Percentiles rank a stretch among this genome's conserved stretches.
Conservation (phyloP, 2,888 invertebrate species). For the Yponomeuta cagnagella region DNA sequence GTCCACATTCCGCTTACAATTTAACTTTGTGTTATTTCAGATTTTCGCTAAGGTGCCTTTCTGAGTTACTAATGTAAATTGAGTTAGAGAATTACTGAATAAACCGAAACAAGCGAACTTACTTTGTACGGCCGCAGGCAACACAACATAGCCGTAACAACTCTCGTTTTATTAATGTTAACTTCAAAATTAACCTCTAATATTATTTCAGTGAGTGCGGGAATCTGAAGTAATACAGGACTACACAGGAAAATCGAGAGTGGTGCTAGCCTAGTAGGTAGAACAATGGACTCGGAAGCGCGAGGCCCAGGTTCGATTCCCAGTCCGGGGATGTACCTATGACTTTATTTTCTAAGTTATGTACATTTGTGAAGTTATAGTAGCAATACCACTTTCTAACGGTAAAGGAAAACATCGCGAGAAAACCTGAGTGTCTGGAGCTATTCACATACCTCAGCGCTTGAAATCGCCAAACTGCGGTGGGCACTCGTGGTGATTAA, state of each 20-base stretch:
- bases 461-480: too few relatives aligned
- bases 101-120: conserved; percentile 55
- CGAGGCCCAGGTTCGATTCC: too few relatives aligned
- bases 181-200: conserved; percentile 38
- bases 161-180: conserved; percentile 44
- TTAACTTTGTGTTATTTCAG: conserved; percentile 37
- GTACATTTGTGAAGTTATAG: too few relatives aligned
- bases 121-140: conserved; percentile 45
- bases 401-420: too few relatives aligned
- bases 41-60: conserved; percentile 38
- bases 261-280: too few relatives aligned
- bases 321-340: too few relatives aligned
- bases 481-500: too few relatives aligned
- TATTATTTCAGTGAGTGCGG: conserved; percentile 26
- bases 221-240: not conserved
- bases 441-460: too few relatives aligned
- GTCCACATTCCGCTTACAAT: conserved; percentile 20
- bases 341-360: too few relatives aligned
- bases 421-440: too few relatives aligned
- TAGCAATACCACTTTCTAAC: too few relatives aligned
- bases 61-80: conserved; percentile 52
- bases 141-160: conserved; percentile 32
- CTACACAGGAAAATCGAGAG: not conserved
- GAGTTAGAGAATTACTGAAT: conserved; percentile 54
- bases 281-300: too few relatives aligned